Evolutionary conservation across 2,888 invertebrate species (phyloP).

Genomic region (Polymixis lichenea): DNA sequence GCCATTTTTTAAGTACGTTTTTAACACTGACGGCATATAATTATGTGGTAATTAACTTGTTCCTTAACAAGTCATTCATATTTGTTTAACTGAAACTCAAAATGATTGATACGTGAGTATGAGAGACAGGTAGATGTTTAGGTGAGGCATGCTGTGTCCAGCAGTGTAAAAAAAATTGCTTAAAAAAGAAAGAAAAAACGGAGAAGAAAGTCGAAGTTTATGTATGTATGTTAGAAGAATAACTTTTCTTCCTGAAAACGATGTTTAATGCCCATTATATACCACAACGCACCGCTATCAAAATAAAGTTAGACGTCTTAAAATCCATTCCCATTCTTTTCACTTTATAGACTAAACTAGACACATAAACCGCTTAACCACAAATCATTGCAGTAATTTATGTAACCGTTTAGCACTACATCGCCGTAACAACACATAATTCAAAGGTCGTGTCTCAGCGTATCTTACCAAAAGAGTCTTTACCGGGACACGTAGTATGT

Average conservation of each 20-base stretch:
- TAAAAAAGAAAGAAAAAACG: too few relatives aligned
- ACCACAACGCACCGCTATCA: conserved; percentile 5
- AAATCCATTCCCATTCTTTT: conserved; percentile 43
- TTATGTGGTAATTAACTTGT: neutral
- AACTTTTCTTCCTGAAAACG: neutral
- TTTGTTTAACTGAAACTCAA: neutral
- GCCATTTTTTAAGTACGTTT: neutral
- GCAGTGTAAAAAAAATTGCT: too few relatives aligned
- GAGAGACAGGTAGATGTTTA: neutral
- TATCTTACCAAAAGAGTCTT: conserved; percentile 76
- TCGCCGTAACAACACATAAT: conserved; percentile 73
- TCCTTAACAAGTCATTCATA: neutral
- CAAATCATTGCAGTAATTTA: conserved; percentile 71
- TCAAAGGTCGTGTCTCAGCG: conserved; percentile 73
- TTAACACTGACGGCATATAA: neutral
- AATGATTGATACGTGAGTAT: neutral
- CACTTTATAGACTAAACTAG: conserved; percentile 40
- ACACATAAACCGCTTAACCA: conserved; percentile 50
- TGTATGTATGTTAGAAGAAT: neutral
- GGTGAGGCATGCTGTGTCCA: neutral
- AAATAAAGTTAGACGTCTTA: conserved; percentile 2
- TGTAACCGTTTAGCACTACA: conserved; percentile 73
- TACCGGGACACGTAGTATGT: conserved; percentile 75
- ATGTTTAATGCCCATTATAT: neutral
- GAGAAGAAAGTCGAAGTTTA: neutral